Percentiles rank a stretch among this genome's conserved stretches.
These are phyloP conservation scores for Mimumesa dahlbomi DNA, from an alignment of 2,888 invertebrate genomes.

Conservation along the genomic window DNA sequence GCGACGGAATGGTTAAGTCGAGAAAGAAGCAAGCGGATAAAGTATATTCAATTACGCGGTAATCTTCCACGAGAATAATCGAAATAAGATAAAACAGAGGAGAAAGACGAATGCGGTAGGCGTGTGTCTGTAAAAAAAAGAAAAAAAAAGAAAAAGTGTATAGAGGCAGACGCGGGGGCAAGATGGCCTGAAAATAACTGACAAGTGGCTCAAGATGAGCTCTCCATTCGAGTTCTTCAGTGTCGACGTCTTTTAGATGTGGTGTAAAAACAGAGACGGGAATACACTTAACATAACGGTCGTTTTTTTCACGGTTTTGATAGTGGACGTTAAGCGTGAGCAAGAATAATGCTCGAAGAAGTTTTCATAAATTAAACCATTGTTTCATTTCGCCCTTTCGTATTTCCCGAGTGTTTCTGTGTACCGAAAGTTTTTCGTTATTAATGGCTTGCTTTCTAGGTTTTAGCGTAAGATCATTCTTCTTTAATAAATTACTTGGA, in stretches of 20 bases:
- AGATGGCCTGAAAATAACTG: slow-evolving; percentile 2
- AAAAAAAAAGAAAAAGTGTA: slow-evolving; percentile 11
- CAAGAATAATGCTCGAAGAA: too few relatives aligned
- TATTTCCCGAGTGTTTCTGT: too few relatives aligned
- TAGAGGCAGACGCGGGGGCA: slow-evolving; percentile 11
- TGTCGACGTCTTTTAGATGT: not conserved
- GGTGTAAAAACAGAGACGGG: not conserved
- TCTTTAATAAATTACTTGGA: too few relatives aligned
- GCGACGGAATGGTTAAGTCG: not conserved
- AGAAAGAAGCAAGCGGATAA: not conserved
- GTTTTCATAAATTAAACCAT: too few relatives aligned
- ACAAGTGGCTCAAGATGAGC: slow-evolving; percentile 1
- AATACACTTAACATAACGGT: not conserved
- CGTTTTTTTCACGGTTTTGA: not conserved
- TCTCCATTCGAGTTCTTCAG: not conserved
- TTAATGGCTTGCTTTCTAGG: too few relatives aligned
- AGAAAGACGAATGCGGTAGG: not conserved
- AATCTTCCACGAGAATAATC: not conserved
- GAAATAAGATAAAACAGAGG: not conserved
- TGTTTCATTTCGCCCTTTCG: not conserved
- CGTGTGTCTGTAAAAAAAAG: slow-evolving; percentile 13
- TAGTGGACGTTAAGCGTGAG: not conserved
- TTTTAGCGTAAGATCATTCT: too few relatives aligned
- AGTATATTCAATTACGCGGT: not conserved
- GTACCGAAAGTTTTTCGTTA: too few relatives aligned